Conservation (phyloP, 2,888 invertebrate genomes). For the Tipula unca region DNA sequence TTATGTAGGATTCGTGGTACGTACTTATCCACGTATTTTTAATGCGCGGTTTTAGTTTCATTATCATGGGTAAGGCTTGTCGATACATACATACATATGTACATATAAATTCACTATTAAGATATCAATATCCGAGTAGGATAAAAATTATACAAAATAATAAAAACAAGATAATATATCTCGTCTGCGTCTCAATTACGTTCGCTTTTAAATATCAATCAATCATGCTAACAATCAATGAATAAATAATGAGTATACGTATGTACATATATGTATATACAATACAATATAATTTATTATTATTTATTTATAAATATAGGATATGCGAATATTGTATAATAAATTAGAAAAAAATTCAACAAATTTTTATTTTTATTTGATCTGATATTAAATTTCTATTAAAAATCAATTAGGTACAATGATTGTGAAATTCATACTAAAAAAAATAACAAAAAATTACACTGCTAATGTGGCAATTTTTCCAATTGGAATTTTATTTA, state of each 20-base stretch:
- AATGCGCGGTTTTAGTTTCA: neutral
- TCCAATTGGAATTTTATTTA: no score
- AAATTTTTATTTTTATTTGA: neutral
- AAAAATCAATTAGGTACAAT: neutral
- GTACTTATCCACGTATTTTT: neutral
- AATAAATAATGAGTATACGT: neutral
- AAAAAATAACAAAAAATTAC: no score
- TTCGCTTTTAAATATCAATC: neutral
- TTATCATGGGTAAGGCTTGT: neutral
- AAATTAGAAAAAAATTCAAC: neutral
- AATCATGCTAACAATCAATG: neutral
- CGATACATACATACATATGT: neutral
- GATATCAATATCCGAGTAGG: neutral
- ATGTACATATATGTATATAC: neutral
- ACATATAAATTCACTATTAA: neutral
- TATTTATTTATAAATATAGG: neutral
- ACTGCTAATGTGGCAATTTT: no score
- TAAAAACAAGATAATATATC: no score
- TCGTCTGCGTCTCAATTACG: no score
- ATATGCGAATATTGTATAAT: neutral
- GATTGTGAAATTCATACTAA: no score
- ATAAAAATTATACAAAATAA: no score
- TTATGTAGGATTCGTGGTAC: neutral
- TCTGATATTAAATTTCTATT: constrained; percentile 8
- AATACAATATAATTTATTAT: neutral